Evolutionary conservation across 2,888 invertebrate species (phyloP), one percentile per base, ranked within the genome.

Genomic region (Ophion ventricosus): DNA sequence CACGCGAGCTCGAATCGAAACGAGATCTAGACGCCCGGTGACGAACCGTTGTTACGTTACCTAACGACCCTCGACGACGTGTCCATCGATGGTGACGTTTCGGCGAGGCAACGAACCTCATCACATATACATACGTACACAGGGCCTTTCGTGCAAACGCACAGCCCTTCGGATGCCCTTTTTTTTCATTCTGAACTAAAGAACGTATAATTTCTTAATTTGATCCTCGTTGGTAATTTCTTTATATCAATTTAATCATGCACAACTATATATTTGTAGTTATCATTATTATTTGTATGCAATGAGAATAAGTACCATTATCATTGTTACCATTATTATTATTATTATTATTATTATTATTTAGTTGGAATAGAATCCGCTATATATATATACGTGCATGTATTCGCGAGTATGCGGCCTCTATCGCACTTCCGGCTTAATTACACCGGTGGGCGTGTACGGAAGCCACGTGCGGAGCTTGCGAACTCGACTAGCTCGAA

Each of bases 371-470:
- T 49, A 4, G 17, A 49, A 49, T 4, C 4, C 49, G 17, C 49
- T 14, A 14, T 3, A 17, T 17, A 43, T 49, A 25, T 14, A 43
- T 67, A 8, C 2, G 17, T 14, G 17, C 1, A 11, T 69, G 20
- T 77, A 61, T 54, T 17, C n/a, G 25, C 25, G 43, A 49, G 61
- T 49, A n/a, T 49, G 63, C 40, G 5, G 35, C 29, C 43, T 20
- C 49, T 35, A 70, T 59, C 56, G 67, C 74, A 80, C 70, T 85
- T 84, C 78, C 77, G 72, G 85, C 69, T 81, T 85, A 85, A 85
- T 84, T 85, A 76, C 85, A 83, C 25, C 77, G 61, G 73, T 40
- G 79, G 79, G 64, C 40, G 49, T 72, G 61, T 43, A 78, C 56
- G 43, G 43, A 74, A 69, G 67, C 69, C 78, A 70, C 77, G 77